phyloP scores from a whole-genome alignment of 2,113 vertebrate species.

The Motacilla alba region DNA sequence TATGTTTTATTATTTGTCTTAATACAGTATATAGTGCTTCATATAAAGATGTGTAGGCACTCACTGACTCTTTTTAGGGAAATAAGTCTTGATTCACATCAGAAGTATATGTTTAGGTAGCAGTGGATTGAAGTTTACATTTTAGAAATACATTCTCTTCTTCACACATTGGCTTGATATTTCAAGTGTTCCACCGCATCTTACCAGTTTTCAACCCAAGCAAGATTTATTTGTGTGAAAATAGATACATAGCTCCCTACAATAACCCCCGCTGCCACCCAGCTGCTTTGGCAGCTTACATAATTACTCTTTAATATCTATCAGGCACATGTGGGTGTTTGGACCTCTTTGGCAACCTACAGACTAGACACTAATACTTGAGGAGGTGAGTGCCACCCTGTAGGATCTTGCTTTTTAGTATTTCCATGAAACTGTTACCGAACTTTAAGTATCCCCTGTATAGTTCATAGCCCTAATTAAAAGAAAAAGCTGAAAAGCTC shows the following conservation, averaged over 20 bases:
- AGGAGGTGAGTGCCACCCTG: background rate
- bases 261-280: accelerated
- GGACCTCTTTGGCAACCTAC: background rate
- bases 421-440: background rate
- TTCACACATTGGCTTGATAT: background rate
- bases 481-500: background rate
- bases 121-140: background rate
- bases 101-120: background rate
- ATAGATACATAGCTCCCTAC: background rate
- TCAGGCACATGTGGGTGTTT: background rate
- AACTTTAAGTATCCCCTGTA: background rate
- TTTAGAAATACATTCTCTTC: background rate
- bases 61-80: background rate
- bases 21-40: background rate
- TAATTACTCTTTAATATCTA: background rate
- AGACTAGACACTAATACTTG: background rate
- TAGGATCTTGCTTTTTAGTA: background rate
- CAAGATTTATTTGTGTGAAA: background rate
- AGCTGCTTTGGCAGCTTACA: background rate
- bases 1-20: background rate
- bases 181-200: background rate
- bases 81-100: background rate
- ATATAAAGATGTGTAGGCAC: background rate
- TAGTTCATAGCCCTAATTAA: background rate
- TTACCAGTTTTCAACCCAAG: background rate